A percentile compares a stretch with the other conserved stretches of the same genome.
These are phyloP conservation scores for Sturnus vulgaris DNA, from an alignment of 2,113 vertebrate genomes.

Conservation along the genomic window DNA sequence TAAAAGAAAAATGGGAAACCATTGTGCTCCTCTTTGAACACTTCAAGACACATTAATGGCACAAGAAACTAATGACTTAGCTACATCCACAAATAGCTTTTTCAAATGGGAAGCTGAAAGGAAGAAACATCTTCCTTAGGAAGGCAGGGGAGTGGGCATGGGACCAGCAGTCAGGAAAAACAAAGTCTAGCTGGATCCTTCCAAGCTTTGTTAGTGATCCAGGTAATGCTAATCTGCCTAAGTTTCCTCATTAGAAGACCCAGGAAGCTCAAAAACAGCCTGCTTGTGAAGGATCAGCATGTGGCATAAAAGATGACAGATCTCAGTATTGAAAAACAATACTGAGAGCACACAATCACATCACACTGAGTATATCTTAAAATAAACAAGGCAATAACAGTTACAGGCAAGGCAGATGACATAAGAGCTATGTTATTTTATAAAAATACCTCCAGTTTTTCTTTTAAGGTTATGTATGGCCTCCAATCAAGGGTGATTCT, in stretches of 20 bases:
- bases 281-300: neutral
- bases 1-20: too few species aligned
- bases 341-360: neutral
- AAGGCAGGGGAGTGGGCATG: rapidly evolving
- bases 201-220: neutral
- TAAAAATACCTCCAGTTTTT: neutral
- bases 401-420: neutral
- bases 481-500: neutral
- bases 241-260: neutral
- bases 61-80: neutral
- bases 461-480: neutral
- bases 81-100: neutral
- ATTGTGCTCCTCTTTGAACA: neutral
- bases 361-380: neutral
- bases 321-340: neutral
- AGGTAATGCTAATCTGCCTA: neutral
- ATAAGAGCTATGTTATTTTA: neutral
- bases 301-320: neutral
- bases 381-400: neutral
- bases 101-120: neutral
- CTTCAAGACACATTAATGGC: neutral
- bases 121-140: neutral
- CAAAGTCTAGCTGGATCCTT: neutral
- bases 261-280: neutral
- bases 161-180: neutral